Evolutionary conservation across 2,888 invertebrate genomes (phyloP).

Genomic region (Aphodius sticticus): DNA sequence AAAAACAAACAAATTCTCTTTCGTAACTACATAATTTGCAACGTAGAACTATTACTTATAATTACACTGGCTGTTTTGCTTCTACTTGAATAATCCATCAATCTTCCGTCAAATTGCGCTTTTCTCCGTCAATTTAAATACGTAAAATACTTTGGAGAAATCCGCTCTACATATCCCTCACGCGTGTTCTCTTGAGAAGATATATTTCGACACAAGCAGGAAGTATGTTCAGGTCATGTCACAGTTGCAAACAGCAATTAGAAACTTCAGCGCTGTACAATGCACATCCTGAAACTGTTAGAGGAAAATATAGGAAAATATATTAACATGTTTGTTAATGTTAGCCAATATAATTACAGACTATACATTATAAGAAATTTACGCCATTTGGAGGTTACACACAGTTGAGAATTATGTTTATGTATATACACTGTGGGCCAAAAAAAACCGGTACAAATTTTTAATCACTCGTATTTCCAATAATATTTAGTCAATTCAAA

Average conservation of each 20-base stretch:
- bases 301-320: too few relatives aligned
- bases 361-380: too few relatives aligned
- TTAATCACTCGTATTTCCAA: too few relatives aligned
- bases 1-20: not conserved
- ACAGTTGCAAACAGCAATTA: not conserved
- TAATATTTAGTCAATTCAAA: too few relatives aligned
- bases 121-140: not conserved
- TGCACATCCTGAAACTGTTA: too few relatives aligned
- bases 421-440: too few relatives aligned
- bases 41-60: not conserved
- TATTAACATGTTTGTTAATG: too few relatives aligned
- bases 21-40: slow-evolving; percentile 4
- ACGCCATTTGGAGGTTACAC: too few relatives aligned
- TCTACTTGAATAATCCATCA: not conserved
- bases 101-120: not conserved
- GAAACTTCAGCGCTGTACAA: not conserved
- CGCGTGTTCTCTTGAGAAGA: not conserved
- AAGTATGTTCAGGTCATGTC: not conserved
- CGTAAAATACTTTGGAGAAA: not conserved
- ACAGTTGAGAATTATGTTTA: too few relatives aligned
- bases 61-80: not conserved
- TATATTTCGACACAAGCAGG: not conserved
- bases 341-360: too few relatives aligned
- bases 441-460: too few relatives aligned
- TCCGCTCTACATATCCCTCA: not conserved